Conservation (phyloP, 2,113 vertebrate species). For the Catharus bicknelli region DNA sequence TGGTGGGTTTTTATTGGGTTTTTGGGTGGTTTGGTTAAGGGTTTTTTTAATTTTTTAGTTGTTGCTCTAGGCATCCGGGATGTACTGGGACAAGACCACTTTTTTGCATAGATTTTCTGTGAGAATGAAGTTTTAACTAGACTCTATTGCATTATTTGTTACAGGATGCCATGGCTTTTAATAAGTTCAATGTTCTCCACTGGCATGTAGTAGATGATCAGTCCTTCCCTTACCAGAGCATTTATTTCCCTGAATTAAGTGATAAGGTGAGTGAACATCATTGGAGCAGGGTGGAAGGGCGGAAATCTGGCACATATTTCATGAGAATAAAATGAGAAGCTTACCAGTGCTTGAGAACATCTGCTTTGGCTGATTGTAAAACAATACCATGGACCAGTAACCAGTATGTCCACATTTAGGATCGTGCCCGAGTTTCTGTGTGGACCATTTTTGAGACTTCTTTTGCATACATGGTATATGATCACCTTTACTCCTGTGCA, state of each 20-base stretch:
- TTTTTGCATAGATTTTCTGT: background rate
- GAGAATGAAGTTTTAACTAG: background rate
- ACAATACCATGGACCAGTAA: background rate
- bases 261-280: slow-evolving; percentile 76
- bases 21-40: background rate
- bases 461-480: background rate
- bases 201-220: slow-evolving; percentile 96
- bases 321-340: background rate
- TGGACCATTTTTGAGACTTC: background rate
- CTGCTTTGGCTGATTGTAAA: background rate
- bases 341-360: background rate
- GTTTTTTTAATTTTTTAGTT: background rate
- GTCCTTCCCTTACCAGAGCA: slow-evolving; percentile 92
- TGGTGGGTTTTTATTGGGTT: background rate
- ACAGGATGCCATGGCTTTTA: slow-evolving; percentile 96
- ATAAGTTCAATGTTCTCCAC: slow-evolving; percentile 97
- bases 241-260: slow-evolving; percentile 87
- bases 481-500: background rate
- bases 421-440: background rate
- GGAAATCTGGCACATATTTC: background rate
- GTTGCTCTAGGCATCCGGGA: background rate
- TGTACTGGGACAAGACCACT: background rate
- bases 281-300: background rate
- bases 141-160: background rate
- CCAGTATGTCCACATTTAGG: background rate